Evolutionary conservation across 2,797 vertebrate genomes (phyloP).

Genomic region (Brotula barbata): DNA sequence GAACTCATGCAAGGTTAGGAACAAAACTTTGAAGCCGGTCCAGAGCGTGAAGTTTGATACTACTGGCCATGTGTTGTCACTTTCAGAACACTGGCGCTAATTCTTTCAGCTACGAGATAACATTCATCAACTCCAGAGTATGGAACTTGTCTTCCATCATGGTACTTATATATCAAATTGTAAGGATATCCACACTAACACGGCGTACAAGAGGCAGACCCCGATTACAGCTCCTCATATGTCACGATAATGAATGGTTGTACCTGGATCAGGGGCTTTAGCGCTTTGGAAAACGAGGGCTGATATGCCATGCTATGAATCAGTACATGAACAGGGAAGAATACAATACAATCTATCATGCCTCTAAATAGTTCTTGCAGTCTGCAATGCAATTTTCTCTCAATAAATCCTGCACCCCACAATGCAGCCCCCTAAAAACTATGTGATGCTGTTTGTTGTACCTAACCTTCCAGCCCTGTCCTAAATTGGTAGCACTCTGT

Average conservation of each 20-base stretch:
- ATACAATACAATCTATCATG: slow-evolving; percentile 28
- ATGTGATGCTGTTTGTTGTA: slow-evolving; percentile 53
- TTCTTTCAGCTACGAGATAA: slow-evolving; percentile 14
- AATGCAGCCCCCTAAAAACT: slow-evolving; percentile 31
- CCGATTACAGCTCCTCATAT: slow-evolving; percentile 5
- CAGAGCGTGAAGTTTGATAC: background rate
- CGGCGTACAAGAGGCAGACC: too few species aligned
- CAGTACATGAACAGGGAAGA: slow-evolving; percentile 14
- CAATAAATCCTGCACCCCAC: slow-evolving; percentile 21
- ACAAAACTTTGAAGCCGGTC: background rate
- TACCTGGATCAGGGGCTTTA: slow-evolving; percentile 13
- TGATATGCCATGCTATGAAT: slow-evolving; percentile 9
- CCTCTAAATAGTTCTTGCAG: slow-evolving; percentile 33
- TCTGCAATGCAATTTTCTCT: slow-evolving; percentile 47
- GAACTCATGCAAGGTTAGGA: background rate
- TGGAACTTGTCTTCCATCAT: too few species aligned
- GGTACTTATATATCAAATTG: too few species aligned
- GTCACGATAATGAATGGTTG: slow-evolving; percentile 11
- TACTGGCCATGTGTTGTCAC: background rate
- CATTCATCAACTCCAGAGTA: background rate
- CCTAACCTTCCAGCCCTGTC: slow-evolving; percentile 57
- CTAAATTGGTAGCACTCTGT: slow-evolving; percentile 60
- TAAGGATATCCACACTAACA: too few species aligned
- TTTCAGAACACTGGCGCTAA: too few species aligned
- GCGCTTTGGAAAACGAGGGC: slow-evolving; percentile 14